A percentile compares a stretch with the other conserved stretches of the same genome.
phyloP scores from a whole-genome alignment of 2,797 vertebrate genomes.

The Halcyon smyrnensis region DNA sequence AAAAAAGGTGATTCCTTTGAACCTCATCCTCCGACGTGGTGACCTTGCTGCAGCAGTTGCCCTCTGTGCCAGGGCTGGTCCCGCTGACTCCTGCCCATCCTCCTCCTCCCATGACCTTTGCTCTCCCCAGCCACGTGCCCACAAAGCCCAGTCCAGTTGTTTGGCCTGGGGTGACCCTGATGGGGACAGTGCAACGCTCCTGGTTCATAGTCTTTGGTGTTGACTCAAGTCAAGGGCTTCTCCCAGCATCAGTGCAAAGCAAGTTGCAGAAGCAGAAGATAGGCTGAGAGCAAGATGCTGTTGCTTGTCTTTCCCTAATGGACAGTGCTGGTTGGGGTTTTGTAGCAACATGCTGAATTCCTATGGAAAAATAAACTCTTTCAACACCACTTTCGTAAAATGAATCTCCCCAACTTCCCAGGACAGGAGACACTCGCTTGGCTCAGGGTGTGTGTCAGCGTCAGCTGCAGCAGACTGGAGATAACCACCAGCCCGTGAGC shows the following conservation, averaged over 20 bases:
- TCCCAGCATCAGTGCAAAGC: neutral
- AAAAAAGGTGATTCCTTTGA: neutral
- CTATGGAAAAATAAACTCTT: neutral
- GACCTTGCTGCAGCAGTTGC: neutral
- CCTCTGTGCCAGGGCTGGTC: neutral
- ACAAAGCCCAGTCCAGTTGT: neutral
- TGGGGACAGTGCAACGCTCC: neutral
- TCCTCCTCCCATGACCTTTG: neutral
- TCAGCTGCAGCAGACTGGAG: neutral
- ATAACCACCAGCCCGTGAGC: fast-evolving
- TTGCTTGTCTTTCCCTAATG: neutral
- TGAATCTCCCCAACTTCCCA: fast-evolving
- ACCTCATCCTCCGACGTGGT: neutral
- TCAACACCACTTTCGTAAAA: neutral
- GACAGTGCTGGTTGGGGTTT: neutral
- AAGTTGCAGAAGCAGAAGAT: neutral
- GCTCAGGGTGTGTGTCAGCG: fast-evolving
- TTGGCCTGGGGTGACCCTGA: fast-evolving
- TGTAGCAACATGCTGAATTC: neutral
- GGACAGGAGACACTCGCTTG: fast-evolving
- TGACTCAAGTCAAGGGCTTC: neutral
- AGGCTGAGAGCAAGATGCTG: neutral
- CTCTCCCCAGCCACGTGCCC: neutral
- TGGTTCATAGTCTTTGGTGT: neutral
- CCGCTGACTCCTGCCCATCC: neutral